Conservation (phyloP, 2,113 vertebrate species). For the Lates calcarifer region DNA sequence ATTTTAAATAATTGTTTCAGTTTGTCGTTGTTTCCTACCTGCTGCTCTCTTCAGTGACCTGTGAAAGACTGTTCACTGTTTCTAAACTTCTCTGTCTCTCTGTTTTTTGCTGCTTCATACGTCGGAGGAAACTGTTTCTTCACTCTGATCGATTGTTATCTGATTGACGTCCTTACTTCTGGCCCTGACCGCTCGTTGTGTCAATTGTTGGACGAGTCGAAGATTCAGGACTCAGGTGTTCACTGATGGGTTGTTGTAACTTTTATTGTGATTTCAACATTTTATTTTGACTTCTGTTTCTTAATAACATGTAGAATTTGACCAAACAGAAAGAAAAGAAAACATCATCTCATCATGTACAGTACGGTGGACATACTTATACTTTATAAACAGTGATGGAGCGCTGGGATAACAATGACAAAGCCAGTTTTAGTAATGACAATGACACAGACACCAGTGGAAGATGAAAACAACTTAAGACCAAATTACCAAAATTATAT, state of each 20-base stretch:
- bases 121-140: conserved; percentile 37
- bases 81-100: conserved; percentile 2
- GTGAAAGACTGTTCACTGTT: conserved; percentile 1
- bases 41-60: conserved; percentile 19
- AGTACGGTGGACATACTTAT: no score
- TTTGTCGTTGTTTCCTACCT: conserved; percentile 47
- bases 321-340: no score
- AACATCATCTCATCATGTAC: no score
- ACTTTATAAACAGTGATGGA: no score
- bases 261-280: background rate
- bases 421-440: no score
- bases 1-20: background rate
- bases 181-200: background rate
- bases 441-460: no score
- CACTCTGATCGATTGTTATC: conserved; percentile 13
- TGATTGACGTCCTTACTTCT: background rate
- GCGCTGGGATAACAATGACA: no score
- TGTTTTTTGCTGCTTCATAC: conserved; percentile 43
- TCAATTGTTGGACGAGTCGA: background rate
- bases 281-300: background rate
- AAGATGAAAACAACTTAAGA: no score
- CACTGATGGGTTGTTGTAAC: background rate
- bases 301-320: no score
- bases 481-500: no score
- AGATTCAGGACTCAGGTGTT: background rate